A percentile compares a stretch with the other conserved stretches of the same genome.
These are phyloP conservation scores for Pungitius pungitius DNA, from an alignment of 2,113 vertebrate genomes.

Conservation along the genomic window DNA sequence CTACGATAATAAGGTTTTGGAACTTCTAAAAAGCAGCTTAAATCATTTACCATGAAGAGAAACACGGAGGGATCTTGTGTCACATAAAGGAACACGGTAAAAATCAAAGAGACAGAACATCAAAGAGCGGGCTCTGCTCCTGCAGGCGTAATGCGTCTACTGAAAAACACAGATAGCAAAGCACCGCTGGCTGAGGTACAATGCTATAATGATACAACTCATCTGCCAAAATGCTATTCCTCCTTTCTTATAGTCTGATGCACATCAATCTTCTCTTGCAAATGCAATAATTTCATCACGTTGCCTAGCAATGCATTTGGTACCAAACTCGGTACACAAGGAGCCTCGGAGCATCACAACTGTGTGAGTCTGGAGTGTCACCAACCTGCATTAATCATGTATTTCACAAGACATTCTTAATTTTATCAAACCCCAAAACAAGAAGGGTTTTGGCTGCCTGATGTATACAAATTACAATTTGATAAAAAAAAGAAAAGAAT, in stretches of 20 bases:
- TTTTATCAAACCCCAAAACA: background rate
- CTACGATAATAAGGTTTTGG: background rate
- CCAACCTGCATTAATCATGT: background rate
- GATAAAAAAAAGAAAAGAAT: background rate
- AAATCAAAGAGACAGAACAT: conserved; percentile 56
- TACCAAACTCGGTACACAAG: background rate
- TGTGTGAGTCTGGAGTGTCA: background rate
- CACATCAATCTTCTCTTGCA: background rate
- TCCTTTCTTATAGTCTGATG: background rate
- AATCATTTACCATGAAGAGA: conserved; percentile 16
- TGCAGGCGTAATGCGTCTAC: conserved; percentile 18
- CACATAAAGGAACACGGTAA: conserved; percentile 35
- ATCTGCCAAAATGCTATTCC: background rate
- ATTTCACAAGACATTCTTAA: background rate
- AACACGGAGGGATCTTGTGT: conserved; percentile 32
- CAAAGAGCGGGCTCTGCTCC: conserved; percentile 32
- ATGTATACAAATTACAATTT: background rate
- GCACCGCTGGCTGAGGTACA: background rate
- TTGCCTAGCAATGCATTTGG: background rate
- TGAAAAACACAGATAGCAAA: conserved; percentile 35
- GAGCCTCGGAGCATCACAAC: background rate
- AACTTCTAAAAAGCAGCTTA: background rate
- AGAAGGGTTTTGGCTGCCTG: background rate
- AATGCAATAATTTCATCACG: background rate
- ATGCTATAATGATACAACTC: background rate